phyloP scores from a whole-genome alignment of 2,113 vertebrate genomes.

The Gavialis gangeticus region DNA sequence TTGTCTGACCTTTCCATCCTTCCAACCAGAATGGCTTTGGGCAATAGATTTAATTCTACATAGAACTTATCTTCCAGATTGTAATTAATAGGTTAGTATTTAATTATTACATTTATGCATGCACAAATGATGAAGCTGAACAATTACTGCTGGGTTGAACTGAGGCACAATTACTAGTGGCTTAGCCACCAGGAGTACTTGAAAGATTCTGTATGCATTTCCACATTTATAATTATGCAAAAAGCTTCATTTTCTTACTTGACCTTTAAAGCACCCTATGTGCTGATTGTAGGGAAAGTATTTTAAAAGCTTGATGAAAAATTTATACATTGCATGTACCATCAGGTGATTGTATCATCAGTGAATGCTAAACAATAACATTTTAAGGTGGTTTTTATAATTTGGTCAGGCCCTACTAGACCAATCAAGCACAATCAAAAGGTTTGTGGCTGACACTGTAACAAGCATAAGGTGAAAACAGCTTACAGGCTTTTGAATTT shows the following conservation, averaged over 20 bases:
- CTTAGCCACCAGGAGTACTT: slow-evolving; percentile 55
- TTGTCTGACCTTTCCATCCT: slow-evolving; percentile 69
- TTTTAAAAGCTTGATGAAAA: slow-evolving; percentile 71
- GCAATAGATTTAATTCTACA: slow-evolving; percentile 48
- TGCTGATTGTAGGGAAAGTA: slow-evolving; percentile 60
- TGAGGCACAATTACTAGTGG: slow-evolving; percentile 64
- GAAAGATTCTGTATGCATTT: slow-evolving; percentile 48
- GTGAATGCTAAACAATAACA: slow-evolving; percentile 69
- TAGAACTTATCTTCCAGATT: slow-evolving; percentile 57
- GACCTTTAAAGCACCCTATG: slow-evolving; percentile 65
- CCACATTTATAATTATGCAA: slow-evolving; percentile 63
- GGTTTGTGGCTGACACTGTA: slow-evolving; percentile 30
- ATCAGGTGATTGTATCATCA: slow-evolving; percentile 56
- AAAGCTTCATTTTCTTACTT: slow-evolving; percentile 54
- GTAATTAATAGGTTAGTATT: slow-evolving; percentile 70
- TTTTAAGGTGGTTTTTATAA: slow-evolving; percentile 59
- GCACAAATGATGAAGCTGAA: slow-evolving; percentile 63
- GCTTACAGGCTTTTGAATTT: slow-evolving; percentile 16
- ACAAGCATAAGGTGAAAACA: slow-evolving; percentile 61
- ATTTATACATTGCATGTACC: slow-evolving; percentile 30
- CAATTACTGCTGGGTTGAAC: slow-evolving; percentile 49
- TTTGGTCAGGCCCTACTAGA: slow-evolving; percentile 59
- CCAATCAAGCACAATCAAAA: slow-evolving; percentile 61
- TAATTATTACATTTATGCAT: slow-evolving; percentile 68
- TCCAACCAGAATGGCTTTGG: slow-evolving; percentile 32